These are phyloP conservation scores for Pyrochroa serraticornis DNA, from an alignment of 2,888 invertebrate species.

Conservation along the genomic window DNA sequence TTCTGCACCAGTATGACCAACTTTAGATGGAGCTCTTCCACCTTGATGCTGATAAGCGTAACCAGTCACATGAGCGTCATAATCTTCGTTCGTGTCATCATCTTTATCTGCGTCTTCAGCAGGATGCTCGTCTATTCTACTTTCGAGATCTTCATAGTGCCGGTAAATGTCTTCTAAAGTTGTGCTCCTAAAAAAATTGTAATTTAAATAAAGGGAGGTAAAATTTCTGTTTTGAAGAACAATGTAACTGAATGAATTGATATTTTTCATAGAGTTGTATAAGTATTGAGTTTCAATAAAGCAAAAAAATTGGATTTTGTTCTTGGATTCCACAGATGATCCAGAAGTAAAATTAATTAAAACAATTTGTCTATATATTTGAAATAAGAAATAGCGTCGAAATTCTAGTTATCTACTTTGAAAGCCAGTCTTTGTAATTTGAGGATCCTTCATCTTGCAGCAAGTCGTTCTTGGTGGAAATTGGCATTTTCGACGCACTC, in stretches of 20 bases:
- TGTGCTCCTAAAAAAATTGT: constrained; percentile 63
- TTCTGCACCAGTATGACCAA: constrained; percentile 40
- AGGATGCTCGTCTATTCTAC: constrained; percentile 42
- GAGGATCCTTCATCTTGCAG: constrained; percentile 74
- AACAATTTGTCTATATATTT: no score
- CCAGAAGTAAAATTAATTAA: no score
- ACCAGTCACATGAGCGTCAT: constrained; percentile 67
- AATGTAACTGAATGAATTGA: no score
- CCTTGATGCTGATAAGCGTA: constrained; percentile 49
- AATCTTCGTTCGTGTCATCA: constrained; percentile 60
- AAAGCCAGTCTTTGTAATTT: constrained; percentile 76
- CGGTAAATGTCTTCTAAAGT: constrained; percentile 73
- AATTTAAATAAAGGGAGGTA: no score
- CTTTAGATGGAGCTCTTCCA: constrained; percentile 34
- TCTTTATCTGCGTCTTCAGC: constrained; percentile 55
- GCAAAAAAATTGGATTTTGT: no score
- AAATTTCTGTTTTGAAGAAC: no score
- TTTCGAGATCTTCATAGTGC: constrained; percentile 61
- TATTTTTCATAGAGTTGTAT: no score
- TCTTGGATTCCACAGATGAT: no score
- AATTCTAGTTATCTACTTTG: constrained; percentile 68
- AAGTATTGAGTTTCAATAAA: no score
- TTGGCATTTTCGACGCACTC: constrained; percentile 35
- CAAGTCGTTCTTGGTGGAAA: constrained; percentile 58
- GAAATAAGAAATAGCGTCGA: no score